Base-by-base conservation (phyloP, 2,113 vertebrate species). In the Pseudonaja textilis region DNA sequence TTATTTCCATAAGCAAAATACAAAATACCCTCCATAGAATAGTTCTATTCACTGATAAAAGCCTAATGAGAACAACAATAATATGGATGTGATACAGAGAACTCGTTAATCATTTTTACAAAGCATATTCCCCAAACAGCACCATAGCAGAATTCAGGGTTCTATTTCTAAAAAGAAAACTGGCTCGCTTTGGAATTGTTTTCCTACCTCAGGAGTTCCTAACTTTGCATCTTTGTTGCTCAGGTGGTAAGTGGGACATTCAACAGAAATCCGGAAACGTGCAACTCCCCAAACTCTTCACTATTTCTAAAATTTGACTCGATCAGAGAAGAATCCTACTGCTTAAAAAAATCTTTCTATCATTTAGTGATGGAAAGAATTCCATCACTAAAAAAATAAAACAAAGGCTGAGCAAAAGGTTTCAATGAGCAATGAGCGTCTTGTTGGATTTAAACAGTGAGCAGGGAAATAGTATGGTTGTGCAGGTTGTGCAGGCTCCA, bases 351-450 rank as follows among this genome's bases (percentile, higher is more conserved):
- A 50, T 50, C 1, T 50, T 50, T 50, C 47, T 50, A 50, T 50
- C 7, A 10, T 50, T 9, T 50, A 50, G 47, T 50, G 11, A 52
- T 52, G 50, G 50, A 12, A 52, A 52, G 50, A 52, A 52, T 52
- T 11, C 50, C 50, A 52, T 52, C 8, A 56, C 20, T 2, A 57
- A 5, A 6, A 42, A 1, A 7, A 23, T 4, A n/a, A 12, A 52
- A 52, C 11, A 52, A 87, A 85, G 88, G 57, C 74, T 22, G 61
- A 59, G n/a, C 16, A 42, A 50, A 50, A 56, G 10, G 34, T 34
- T 89, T 91, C 69, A 55, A 91, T 23, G 22, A 39, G 39, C 5
- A 85, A n/a, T n/a, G 3, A 88, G 94, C 42, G 47, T 94, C 57
- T n/a, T 47, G 88, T 8, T 50, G 29, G 26, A 25, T 18, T 42